Evolutionary conservation across 2,113 vertebrate genomes (phyloP).

Genomic region (Notothenia coriiceps): DNA sequence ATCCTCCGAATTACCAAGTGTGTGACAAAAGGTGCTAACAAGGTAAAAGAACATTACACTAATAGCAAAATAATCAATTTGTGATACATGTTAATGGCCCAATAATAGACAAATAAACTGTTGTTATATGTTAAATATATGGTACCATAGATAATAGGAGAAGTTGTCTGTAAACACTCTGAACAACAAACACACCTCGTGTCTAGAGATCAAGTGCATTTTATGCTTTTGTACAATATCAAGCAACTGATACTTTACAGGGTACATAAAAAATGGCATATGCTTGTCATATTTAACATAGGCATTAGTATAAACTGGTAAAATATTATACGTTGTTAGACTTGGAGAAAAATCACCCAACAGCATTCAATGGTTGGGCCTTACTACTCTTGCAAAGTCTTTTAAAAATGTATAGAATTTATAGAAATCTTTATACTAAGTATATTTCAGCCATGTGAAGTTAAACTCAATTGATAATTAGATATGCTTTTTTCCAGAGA

Average conservation of each 20-base stretch:
- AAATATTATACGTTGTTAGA: background rate
- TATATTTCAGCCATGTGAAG: background rate
- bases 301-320: background rate
- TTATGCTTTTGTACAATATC: background rate
- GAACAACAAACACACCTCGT: background rate
- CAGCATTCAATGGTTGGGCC: too few relatives aligned
- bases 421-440: background rate
- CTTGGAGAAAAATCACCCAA: background rate
- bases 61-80: background rate
- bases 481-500: background rate
- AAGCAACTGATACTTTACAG: background rate
- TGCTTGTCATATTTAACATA: background rate
- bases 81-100: background rate
- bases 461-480: background rate
- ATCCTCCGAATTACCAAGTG: slow-evolving; percentile 62
- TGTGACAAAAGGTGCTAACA: slow-evolving; percentile 17
- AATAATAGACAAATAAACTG: background rate
- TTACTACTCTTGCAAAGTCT: background rate
- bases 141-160: background rate
- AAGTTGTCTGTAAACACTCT: background rate
- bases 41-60: slow-evolving; percentile 15
- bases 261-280: background rate
- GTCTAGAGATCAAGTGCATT: background rate
- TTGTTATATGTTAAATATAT: background rate
- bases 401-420: background rate